A percentile compares a stretch with the other conserved stretches of the same genome.
These are phyloP conservation scores for Eulemur albifrons DNA, from an alignment of 2,797 vertebrate species.

Conservation along the genomic window DNA sequence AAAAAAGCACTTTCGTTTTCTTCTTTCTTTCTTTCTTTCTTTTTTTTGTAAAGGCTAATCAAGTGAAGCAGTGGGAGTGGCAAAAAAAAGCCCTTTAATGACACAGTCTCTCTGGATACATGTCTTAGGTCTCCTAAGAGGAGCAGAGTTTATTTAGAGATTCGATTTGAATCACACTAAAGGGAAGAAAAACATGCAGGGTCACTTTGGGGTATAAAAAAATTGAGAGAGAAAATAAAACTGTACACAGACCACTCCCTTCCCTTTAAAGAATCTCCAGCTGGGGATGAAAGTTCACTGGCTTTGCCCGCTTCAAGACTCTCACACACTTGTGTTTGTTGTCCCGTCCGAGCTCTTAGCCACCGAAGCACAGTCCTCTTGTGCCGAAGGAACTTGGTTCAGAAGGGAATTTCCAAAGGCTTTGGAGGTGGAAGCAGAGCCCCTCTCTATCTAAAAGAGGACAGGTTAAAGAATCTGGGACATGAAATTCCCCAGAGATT, in stretches of 20 bases:
- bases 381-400: neutral
- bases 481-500: neutral
- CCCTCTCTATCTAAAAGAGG: neutral
- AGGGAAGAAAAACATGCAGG: neutral
- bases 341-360: neutral
- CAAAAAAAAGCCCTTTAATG: neutral
- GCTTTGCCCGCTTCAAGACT: neutral
- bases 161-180: neutral
- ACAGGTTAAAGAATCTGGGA: constrained; percentile 38
- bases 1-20: neutral
- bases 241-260: neutral
- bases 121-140: neutral
- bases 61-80: neutral
- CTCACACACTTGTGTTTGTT: neutral
- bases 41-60: neutral
- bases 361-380: neutral
- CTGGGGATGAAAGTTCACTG: neutral
- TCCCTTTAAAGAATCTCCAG: neutral
- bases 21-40: neutral
- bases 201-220: neutral
- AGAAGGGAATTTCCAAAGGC: neutral
- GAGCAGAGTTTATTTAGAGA: constrained; percentile 36
- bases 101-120: neutral
- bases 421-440: neutral
- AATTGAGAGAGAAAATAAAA: neutral